Conservation (phyloP, 2,113 vertebrate genomes). For the Apteryx mantelli region DNA sequence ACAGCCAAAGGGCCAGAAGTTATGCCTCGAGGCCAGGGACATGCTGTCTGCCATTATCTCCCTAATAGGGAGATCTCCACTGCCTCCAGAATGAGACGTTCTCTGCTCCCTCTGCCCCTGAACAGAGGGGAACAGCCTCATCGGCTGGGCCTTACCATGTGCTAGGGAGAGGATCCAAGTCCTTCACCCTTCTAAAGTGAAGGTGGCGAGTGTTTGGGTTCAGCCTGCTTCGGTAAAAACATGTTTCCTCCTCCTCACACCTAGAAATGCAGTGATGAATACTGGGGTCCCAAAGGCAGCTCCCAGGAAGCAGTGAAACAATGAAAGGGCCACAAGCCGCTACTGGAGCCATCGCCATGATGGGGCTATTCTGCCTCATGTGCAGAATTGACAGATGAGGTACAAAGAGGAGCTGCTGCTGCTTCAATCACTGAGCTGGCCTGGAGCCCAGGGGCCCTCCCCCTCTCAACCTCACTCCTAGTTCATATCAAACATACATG, state of each 20-base stretch:
- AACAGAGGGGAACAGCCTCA: slow-evolving; percentile 25
- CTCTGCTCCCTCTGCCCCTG: background rate
- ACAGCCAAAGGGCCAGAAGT: background rate
- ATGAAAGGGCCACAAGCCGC: slow-evolving; percentile 58
- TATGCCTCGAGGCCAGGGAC: background rate
- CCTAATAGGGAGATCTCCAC: slow-evolving; percentile 3
- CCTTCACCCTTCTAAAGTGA: slow-evolving; percentile 41
- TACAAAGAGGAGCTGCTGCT: slow-evolving; percentile 71
- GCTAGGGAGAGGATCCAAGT: slow-evolving; percentile 30
- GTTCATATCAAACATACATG: slow-evolving; percentile 74
- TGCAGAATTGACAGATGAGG: slow-evolving; percentile 61
- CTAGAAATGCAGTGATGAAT: slow-evolving; percentile 65
- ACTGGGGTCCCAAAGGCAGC: slow-evolving; percentile 65
- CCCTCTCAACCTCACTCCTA: slow-evolving; percentile 72
- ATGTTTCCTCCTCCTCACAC: slow-evolving; percentile 51
- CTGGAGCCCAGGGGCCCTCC: slow-evolving; percentile 62
- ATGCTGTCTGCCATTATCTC: slow-evolving; percentile 5
- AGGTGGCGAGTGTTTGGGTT: background rate
- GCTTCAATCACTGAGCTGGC: slow-evolving; percentile 71
- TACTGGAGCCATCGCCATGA: slow-evolving; percentile 59
- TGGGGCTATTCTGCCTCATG: slow-evolving; percentile 51
- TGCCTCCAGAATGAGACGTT: slow-evolving; percentile 9
- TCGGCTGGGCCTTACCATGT: background rate
- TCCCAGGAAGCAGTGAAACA: slow-evolving; percentile 71
- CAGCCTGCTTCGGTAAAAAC: slow-evolving; percentile 45